Conservation (phyloP, 2,888 invertebrate species). For the Argyra leucocephala region DNA sequence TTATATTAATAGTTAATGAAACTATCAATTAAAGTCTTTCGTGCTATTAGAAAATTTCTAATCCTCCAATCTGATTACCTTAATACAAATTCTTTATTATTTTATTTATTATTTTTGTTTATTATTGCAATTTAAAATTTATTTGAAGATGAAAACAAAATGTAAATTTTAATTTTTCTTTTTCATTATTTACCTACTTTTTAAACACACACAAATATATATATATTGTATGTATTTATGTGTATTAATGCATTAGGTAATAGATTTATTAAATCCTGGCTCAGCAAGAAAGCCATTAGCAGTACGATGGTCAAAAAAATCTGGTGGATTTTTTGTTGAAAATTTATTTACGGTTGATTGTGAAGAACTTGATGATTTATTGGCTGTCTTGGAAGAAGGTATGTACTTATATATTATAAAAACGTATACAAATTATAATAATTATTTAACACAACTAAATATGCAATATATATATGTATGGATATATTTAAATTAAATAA, state of each 20-base stretch:
- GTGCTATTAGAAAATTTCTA: too few species aligned
- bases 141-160: constrained; percentile 19
- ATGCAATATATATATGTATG: too few species aligned
- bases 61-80: too few species aligned
- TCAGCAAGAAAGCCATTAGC: constrained; percentile 65
- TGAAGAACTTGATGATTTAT: constrained; percentile 80
- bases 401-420: too few species aligned
- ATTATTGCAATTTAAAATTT: constrained; percentile 13
- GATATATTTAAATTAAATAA: too few species aligned
- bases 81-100: too few species aligned
- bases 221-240: too few species aligned
- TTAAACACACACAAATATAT: not conserved
- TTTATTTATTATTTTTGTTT: not conserved
- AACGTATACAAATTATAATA: too few species aligned
- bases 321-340: constrained; percentile 87
- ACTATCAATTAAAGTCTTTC: too few species aligned
- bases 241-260: constrained; percentile 55
- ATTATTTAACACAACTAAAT: too few species aligned
- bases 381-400: constrained; percentile 93
- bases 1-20: too few species aligned
- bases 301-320: constrained; percentile 90
- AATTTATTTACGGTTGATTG: constrained; percentile 93
- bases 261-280: constrained; percentile 85
- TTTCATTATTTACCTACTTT: not conserved
- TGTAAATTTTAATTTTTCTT: constrained; percentile 24